phyloP scores from a whole-genome alignment of 1,140 invertebrate genomes.

The Bactericera cockerelli region DNA sequence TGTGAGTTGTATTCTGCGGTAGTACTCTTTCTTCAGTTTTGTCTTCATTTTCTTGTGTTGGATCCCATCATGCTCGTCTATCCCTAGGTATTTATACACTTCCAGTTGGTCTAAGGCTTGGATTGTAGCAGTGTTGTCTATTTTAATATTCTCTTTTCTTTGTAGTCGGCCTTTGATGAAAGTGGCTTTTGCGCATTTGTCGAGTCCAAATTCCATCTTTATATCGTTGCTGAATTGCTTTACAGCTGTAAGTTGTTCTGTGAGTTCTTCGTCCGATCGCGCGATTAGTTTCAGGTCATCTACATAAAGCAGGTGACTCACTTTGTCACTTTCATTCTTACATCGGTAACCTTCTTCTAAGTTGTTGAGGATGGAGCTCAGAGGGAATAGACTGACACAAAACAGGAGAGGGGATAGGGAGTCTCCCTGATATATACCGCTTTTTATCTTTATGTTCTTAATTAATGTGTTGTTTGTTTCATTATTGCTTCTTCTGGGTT shows the following conservation, averaged over 20 bases:
- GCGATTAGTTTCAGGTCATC: slow-evolving; percentile 8
- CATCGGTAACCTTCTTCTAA: not conserved
- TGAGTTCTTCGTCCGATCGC: not conserved
- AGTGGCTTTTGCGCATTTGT: slow-evolving; percentile 8
- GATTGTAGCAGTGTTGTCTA: not conserved
- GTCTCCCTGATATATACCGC: slow-evolving; percentile 3
- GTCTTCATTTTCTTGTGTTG: not conserved
- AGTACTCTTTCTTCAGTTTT: not conserved
- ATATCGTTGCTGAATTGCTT: slow-evolving; percentile 3
- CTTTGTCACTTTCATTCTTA: not conserved
- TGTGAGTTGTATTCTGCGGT: not conserved
- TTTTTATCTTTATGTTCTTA: not conserved
- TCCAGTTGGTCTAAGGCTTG: not conserved
- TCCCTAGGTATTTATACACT: slow-evolving; percentile 6
- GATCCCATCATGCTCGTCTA: not conserved
- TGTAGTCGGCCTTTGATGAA: not conserved
- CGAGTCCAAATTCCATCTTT: slow-evolving; percentile 7
- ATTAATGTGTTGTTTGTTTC: not conserved
- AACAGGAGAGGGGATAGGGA: slow-evolving; percentile 5
- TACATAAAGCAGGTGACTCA: slow-evolving; percentile 8
- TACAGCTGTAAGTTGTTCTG: not conserved
- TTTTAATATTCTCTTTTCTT: not conserved
- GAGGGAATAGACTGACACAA: slow-evolving; percentile 4
- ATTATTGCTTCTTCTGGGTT: no score
- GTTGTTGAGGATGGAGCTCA: not conserved